Evolutionary conservation across 2,888 invertebrate species (phyloP), one percentile per base, ranked within the genome.

Genomic region (Polydesmus complanatus): DNA sequence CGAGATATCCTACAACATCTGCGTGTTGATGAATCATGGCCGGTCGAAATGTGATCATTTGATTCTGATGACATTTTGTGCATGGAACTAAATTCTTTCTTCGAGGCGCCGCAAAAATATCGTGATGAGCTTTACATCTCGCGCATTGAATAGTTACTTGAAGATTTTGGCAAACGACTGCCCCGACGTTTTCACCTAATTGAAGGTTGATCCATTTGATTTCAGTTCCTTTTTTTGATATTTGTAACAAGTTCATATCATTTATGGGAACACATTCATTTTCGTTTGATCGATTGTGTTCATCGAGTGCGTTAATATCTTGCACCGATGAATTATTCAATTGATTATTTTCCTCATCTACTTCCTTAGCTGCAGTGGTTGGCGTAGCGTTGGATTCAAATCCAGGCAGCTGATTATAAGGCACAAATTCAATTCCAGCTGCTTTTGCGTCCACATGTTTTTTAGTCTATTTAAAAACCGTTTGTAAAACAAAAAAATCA

Each of bases 371-470:
- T 14, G 51, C 3, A 51, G 5, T 8, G 5, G n/a, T 5, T n/a
- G 19, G n/a, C 5, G n/a, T 51, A n/a, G 3, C 51, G n/a, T 51
- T 19, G 22, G 51, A 51, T 14, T n/a, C 19, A 51, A 22, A 51
- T 26, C 27, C 58, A n/a, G 54, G 54, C 23, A 65, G 58, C 5
- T 55, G 26, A 54, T 66, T 61, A 47, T 25, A 61, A n/a, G 72
- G 68, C 26, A 73, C 69, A 64, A 73, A 72, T 61, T 72, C 68
- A 23, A 74, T 64, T 19, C 73, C 73, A 21, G 72, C 70, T 48
- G 70, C 71, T 60, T 68, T 67, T 0, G 73, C 72, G 54, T 68
- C 65, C 60, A 72, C 54, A 57, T 73, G 72, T 56, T 68, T 66
- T 63, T 72, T 64, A 22, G 64, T 67, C 66, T 66, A 53, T 37